A percentile compares a stretch with the other conserved stretches of the same genome.
These are phyloP conservation scores for Typhlichthys subterraneus DNA, from an alignment of 2,797 vertebrate species.

Conservation along the genomic window DNA sequence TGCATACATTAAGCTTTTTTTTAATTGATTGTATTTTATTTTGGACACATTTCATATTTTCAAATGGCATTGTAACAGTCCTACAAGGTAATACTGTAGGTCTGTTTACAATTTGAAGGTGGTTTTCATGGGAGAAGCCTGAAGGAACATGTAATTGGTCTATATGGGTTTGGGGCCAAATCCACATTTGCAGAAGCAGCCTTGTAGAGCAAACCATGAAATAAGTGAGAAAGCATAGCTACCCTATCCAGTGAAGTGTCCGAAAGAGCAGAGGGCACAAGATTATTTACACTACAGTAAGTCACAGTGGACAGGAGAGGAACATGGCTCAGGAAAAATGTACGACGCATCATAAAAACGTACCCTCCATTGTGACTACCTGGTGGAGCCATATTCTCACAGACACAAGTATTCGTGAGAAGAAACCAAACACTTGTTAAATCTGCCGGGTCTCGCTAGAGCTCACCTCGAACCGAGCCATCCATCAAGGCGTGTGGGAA, in stretches of 20 bases:
- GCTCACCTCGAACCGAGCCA: constrained; percentile 62
- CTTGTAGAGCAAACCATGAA: constrained; percentile 34
- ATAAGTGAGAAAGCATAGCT: constrained; percentile 21
- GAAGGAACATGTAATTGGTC: background rate
- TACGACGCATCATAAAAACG: constrained; percentile 55
- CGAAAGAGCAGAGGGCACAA: constrained; percentile 40
- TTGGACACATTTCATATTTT: too few relatives aligned
- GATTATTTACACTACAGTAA: constrained; percentile 57
- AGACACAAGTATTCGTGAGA: constrained; percentile 60
- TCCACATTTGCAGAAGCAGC: constrained; percentile 21
- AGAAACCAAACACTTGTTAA: constrained; percentile 69
- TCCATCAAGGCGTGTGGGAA: constrained; percentile 69
- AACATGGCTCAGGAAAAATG: constrained; percentile 59
- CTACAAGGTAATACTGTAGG: too few relatives aligned
- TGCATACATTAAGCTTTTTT: background rate
- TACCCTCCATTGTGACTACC: constrained; percentile 57
- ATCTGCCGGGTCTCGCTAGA: constrained; percentile 58
- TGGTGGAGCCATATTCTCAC: constrained; percentile 61
- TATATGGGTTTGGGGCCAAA: constrained; percentile 30
- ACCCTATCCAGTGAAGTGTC: constrained; percentile 30
- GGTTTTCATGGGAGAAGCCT: too few relatives aligned
- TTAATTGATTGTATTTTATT: too few relatives aligned
- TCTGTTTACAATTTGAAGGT: too few relatives aligned
- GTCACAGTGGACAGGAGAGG: constrained; percentile 47
- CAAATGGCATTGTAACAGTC: too few relatives aligned